A percentile compares a stretch with the other conserved stretches of the same genome.
Evolutionary conservation across 2,797 vertebrate species (phyloP).

Genomic region (Gymnopithys bicolor): DNA sequence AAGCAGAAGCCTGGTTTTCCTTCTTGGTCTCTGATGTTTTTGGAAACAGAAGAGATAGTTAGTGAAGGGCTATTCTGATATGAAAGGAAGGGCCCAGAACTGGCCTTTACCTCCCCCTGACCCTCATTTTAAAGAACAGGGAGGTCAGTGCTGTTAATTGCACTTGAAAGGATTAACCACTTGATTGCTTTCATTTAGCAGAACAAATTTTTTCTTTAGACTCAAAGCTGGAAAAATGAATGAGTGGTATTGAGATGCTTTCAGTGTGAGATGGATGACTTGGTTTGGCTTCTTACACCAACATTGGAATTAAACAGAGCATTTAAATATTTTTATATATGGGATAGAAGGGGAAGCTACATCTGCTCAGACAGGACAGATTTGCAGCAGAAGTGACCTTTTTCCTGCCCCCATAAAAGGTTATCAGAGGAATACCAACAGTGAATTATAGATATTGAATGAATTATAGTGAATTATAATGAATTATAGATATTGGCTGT

Average conservation of each 20-base stretch:
- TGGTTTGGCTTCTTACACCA: background rate
- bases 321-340: background rate
- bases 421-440: constrained; percentile 19
- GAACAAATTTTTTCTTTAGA: background rate
- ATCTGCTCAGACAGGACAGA: constrained; percentile 4
- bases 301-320: background rate
- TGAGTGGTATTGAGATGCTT: background rate
- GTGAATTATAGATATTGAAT: background rate
- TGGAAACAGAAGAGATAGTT: constrained; percentile 41
- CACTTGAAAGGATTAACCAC: constrained; percentile 60
- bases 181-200: constrained; percentile 31
- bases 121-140: constrained; percentile 42
- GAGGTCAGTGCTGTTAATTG: constrained; percentile 49
- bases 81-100: constrained; percentile 45
- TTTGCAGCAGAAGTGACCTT: constrained; percentile 11
- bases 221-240: background rate
- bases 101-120: constrained; percentile 55
- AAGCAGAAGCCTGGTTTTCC: constrained; percentile 52
- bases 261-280: background rate
- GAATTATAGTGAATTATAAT: background rate
- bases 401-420: background rate
- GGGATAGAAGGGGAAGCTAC: background rate
- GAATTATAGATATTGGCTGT: background rate
- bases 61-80: constrained; percentile 20
- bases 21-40: constrained; percentile 52